These are phyloP conservation scores for Tragelaphus buxtoni DNA, from an alignment of 2,113 vertebrate genomes.

Conservation along the genomic window DNA sequence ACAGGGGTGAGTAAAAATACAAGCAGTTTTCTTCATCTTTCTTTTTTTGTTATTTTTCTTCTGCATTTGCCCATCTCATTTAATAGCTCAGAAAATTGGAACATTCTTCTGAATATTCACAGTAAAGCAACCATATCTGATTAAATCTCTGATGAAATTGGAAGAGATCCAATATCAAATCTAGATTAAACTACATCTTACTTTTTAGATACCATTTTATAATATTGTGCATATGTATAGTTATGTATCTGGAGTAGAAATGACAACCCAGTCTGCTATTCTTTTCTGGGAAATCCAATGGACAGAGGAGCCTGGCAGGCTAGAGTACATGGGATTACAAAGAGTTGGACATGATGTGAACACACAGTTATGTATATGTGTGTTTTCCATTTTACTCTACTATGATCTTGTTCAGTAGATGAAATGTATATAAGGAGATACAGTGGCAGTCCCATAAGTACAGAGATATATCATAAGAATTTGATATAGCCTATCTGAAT, in stretches of 20 bases:
- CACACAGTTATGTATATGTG: not conserved
- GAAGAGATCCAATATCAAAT: not conserved
- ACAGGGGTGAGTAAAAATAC: not conserved
- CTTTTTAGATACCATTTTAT: not conserved
- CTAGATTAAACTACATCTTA: not conserved
- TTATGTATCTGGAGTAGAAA: not conserved
- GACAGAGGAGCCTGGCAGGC: not conserved
- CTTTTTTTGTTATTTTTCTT: not conserved
- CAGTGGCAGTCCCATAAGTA: not conserved
- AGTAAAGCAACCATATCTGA: not conserved
- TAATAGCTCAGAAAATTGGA: constrained; percentile 41
- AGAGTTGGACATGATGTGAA: not conserved
- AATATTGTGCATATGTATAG: not conserved
- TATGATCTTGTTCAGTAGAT: not conserved
- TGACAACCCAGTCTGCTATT: not conserved
- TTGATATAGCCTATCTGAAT: not conserved
- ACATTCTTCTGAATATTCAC: constrained; percentile 10
- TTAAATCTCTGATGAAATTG: constrained; percentile 28
- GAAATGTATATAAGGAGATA: not conserved
- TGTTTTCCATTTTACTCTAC: not conserved
- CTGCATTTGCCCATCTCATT: not conserved
- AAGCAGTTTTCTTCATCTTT: not conserved
- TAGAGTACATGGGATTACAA: not conserved
- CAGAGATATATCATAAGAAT: not conserved
- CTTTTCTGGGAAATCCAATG: not conserved